Evolutionary conservation across 2,888 invertebrate genomes (phyloP).

Genomic region (Tineola bisselliella): DNA sequence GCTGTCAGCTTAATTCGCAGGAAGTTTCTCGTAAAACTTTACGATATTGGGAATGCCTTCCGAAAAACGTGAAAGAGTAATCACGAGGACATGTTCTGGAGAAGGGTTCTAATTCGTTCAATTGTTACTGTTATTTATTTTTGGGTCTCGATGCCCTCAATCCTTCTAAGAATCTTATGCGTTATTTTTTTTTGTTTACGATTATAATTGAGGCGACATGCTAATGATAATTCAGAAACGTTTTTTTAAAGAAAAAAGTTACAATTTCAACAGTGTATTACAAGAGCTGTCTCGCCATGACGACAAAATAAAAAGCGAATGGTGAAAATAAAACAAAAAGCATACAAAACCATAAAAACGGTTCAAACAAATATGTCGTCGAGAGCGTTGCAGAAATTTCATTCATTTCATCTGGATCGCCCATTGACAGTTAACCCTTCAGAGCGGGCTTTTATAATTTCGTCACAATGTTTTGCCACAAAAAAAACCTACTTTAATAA

Average conservation of each 20-base stretch:
- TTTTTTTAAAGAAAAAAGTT: not conserved
- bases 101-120: slow-evolving; percentile 35
- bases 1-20: slow-evolving; percentile 48
- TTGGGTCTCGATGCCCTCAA: not conserved
- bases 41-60: slow-evolving; percentile 55
- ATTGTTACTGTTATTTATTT: slow-evolving; percentile 9
- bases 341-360: not conserved
- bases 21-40: slow-evolving; percentile 62
- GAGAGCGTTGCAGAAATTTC: slow-evolving; percentile 12
- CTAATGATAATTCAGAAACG: too few relatives aligned
- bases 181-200: too few relatives aligned
- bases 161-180: too few relatives aligned
- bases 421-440: slow-evolving; percentile 8
- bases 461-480: not conserved
- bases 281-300: not conserved
- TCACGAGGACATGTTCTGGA: slow-evolving; percentile 18
- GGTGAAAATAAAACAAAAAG: not conserved
- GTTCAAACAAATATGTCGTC: slow-evolving; percentile 9
- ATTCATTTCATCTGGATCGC: slow-evolving; percentile 10
- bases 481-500: not conserved
- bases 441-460: slow-evolving; percentile 14
- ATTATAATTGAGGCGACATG: too few relatives aligned
- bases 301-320: not conserved
- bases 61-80: slow-evolving; percentile 27
- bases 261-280: not conserved